A percentile compares a stretch with the other conserved stretches of the same genome.
Evolutionary conservation across 1,140 invertebrate genomes (phyloP).

Genomic region (Hormaphis cornu): DNA sequence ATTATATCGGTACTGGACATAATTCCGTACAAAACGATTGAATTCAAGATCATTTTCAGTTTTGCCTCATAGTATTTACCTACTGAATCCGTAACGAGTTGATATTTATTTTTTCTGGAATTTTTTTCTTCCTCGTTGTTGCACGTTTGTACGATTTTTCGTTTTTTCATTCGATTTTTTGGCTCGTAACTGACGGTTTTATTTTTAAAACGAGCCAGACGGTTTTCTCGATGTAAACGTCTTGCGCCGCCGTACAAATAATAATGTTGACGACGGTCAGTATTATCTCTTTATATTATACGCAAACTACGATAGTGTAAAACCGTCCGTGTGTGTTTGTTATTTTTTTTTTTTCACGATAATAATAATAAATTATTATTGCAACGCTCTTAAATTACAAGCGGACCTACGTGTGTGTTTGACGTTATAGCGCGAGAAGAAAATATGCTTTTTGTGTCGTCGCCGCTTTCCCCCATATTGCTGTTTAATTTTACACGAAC

Average conservation of each 20-base stretch:
- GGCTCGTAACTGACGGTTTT: neutral
- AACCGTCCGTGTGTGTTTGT: constrained; percentile 9
- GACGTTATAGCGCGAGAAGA: too few species aligned
- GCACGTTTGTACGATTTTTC: neutral
- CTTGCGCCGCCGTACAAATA: neutral
- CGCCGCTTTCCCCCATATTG: too few species aligned
- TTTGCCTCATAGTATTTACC: too few species aligned
- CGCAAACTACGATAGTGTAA: neutral
- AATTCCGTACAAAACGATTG: too few species aligned
- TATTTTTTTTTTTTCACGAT: too few species aligned
- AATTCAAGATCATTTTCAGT: too few species aligned
- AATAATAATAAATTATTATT: neutral
- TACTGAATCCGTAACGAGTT: neutral
- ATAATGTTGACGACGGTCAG: constrained; percentile 15
- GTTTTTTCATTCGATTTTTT: neutral
- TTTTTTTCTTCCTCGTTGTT: neutral
- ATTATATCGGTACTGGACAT: too few species aligned
- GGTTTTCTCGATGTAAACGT: neutral
- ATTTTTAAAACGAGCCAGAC: constrained; percentile 22
- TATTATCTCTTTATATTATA: neutral
- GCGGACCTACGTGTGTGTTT: too few species aligned
- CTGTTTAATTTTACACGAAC: too few species aligned
- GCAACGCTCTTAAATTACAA: neutral
- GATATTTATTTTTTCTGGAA: constrained; percentile 6
- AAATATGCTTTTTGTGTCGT: too few species aligned